Evolutionary conservation across 2,113 vertebrate species (phyloP).

Genomic region (Gopherus evgoodei): DNA sequence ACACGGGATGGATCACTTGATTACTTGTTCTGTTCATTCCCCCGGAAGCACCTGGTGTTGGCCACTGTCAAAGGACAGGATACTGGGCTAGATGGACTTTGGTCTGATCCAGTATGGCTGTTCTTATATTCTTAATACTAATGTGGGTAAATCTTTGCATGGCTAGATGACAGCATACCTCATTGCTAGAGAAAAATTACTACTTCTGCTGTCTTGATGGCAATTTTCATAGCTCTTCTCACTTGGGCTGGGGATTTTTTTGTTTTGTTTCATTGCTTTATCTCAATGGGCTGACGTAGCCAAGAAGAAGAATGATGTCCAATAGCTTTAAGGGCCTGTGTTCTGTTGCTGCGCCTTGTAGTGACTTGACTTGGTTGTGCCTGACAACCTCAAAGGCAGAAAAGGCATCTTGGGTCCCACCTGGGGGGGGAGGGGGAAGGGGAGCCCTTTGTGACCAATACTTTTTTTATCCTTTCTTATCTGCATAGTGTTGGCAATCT

Average conservation of each 20-base stretch:
- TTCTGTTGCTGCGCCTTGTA: fast-evolving
- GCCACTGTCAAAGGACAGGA: too few species aligned
- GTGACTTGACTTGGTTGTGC: not conserved
- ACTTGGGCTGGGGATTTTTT: not conserved
- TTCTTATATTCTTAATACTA: constrained; percentile 10
- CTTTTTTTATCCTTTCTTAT: not conserved
- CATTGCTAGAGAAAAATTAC: not conserved
- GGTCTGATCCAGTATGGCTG: too few species aligned
- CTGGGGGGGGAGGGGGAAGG: not conserved
- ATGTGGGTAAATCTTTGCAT: not conserved
- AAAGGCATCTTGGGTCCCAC: not conserved
- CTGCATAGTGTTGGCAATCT: not conserved
- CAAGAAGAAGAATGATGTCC: fast-evolving
- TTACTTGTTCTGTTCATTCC: too few species aligned
- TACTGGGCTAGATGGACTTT: too few species aligned
- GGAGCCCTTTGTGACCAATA: not conserved
- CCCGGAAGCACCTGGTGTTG: too few species aligned
- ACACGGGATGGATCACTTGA: too few species aligned
- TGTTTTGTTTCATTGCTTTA: not conserved
- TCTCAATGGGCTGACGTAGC: not conserved
- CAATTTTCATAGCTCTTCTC: not conserved
- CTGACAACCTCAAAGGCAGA: not conserved
- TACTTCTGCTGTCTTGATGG: not conserved
- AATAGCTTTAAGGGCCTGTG: fast-evolving
- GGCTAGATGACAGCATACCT: fast-evolving